Conservation (phyloP, 2,888 invertebrate species). For the Phengaris arion region DNA sequence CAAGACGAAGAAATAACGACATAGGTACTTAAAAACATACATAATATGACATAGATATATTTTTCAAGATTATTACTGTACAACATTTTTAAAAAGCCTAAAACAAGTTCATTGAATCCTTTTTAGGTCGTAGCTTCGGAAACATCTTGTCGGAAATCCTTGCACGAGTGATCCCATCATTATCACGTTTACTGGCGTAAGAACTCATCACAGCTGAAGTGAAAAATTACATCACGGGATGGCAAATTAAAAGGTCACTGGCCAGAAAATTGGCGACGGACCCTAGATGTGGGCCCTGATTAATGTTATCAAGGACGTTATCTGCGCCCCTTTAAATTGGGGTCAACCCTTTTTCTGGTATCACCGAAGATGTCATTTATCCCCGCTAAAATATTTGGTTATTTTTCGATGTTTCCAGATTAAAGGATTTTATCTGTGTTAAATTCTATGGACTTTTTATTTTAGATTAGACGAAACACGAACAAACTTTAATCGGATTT, state of each 20-base stretch:
- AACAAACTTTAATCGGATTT: not conserved
- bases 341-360: constrained; percentile 52
- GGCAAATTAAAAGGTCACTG: constrained; percentile 70
- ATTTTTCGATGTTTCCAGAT: constrained; percentile 9
- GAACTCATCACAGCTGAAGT: constrained; percentile 58
- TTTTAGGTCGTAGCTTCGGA: not conserved
- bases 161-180: constrained; percentile 32
- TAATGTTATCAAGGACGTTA: constrained; percentile 73
- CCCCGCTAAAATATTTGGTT: constrained; percentile 35
- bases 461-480: not conserved
- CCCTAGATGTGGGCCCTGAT: constrained; percentile 66
- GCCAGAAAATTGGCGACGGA: constrained; percentile 71
- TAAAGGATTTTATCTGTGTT: not conserved
- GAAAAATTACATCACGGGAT: constrained; percentile 65
- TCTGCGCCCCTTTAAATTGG: constrained; percentile 65
- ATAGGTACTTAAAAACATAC: too few species aligned
- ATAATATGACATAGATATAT: too few species aligned
- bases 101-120: not conserved
- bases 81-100: too few species aligned
- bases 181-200: constrained; percentile 36
- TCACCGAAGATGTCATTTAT: constrained; percentile 36
- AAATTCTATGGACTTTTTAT: not conserved
- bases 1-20: too few species aligned
- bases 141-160: not conserved
- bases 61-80: too few species aligned